Evolutionary conservation across 23 tunicate species (phyloP).

Genomic region (Trididemnum clinides): DNA sequence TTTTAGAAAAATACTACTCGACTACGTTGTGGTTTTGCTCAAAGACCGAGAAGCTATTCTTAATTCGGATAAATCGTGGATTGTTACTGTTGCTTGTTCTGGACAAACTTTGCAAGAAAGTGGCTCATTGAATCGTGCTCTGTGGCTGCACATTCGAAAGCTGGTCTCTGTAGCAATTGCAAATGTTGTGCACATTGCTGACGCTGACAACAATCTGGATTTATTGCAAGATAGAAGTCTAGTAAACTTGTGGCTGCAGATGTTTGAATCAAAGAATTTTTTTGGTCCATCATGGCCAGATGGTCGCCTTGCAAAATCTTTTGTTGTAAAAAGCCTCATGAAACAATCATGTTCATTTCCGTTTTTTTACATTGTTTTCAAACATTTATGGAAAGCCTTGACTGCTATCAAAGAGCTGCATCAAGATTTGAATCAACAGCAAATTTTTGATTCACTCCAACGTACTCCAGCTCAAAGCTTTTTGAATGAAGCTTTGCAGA

Average conservation of each 20-base stretch:
- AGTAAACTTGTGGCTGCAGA: conserved; percentile 39
- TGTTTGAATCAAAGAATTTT: background rate
- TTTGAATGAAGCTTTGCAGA: background rate
- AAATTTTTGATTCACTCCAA: too few relatives aligned
- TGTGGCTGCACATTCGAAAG: conserved; percentile 55
- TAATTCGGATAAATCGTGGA: conserved; percentile 18
- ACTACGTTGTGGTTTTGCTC: background rate
- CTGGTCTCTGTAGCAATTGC: conserved; percentile 43
- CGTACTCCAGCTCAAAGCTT: too few relatives aligned
- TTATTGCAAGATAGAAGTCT: background rate
- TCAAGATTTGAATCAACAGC: too few relatives aligned
- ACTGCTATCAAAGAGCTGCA: background rate
- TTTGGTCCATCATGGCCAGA: conserved; percentile 16
- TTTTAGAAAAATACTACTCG: background rate
- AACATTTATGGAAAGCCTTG: too few relatives aligned
- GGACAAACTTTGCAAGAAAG: conserved; percentile 65
- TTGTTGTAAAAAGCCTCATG: background rate
- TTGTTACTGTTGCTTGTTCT: conserved; percentile 64
- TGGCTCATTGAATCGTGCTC: conserved; percentile 65
- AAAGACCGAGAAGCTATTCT: background rate
- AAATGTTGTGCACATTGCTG: conserved; percentile 35
- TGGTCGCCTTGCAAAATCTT: background rate
- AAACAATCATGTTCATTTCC: conserved; percentile 36
- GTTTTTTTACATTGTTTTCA: too few relatives aligned
- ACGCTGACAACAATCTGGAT: conserved; percentile 55